Percentiles rank a stretch among this genome's conserved stretches.
phyloP scores from a whole-genome alignment of 2,888 invertebrate species.

The Cerceris rybyensis region DNA sequence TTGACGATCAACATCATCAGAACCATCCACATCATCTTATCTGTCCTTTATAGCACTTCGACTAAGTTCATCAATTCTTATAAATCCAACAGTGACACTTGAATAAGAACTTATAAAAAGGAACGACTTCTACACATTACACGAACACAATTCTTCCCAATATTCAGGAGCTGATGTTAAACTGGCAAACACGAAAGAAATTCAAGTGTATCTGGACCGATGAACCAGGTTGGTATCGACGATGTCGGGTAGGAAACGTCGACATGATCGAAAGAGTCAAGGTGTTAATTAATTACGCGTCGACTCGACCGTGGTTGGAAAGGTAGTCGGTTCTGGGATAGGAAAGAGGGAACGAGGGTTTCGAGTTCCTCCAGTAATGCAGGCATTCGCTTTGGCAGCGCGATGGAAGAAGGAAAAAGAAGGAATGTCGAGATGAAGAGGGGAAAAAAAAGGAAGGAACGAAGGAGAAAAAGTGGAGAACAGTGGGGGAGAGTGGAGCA shows the following conservation, averaged over 20 bases:
- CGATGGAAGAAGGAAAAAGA: constrained; percentile 35
- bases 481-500: constrained; percentile 12
- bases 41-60: no score
- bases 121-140: no score
- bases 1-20: no score
- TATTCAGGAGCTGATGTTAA: no score
- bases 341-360: constrained; percentile 30
- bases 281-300: constrained; percentile 46
- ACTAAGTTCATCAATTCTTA: no score
- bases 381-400: constrained; percentile 60
- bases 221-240: no score
- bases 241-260: neutral
- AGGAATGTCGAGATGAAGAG: constrained; percentile 33
- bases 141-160: no score
- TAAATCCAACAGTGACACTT: no score
- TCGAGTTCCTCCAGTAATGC: constrained; percentile 53
- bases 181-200: no score
- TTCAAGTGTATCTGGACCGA: no score
- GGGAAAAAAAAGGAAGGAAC: constrained; percentile 25
- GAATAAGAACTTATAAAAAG: no score
- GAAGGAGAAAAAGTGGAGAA: constrained; percentile 39
- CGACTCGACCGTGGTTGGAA: neutral
- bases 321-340: constrained; percentile 37
- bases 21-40: no score
- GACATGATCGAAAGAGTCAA: constrained; percentile 20